Percentiles rank a stretch among this genome's conserved stretches.
Evolutionary conservation across 2,888 invertebrate species (phyloP).

Genomic region (Ophioninae sp.): DNA sequence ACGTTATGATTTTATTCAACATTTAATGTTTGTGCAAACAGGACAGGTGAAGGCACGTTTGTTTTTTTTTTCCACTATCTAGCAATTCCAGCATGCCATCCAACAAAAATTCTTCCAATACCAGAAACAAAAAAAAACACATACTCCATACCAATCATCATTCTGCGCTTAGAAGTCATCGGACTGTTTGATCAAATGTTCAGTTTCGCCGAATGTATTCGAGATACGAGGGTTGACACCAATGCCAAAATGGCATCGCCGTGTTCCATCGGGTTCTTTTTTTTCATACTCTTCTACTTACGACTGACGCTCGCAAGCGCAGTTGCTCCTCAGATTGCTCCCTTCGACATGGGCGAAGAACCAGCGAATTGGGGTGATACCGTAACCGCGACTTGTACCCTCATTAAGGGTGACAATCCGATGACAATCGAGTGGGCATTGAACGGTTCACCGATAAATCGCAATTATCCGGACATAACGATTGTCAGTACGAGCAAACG

Average conservation of each 20-base stretch:
- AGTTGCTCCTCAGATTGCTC: slow-evolving; percentile 89
- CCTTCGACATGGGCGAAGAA: slow-evolving; percentile 86
- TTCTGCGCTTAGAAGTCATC: background rate
- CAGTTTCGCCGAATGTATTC: background rate
- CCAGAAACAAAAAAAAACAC: slow-evolving; percentile 6
- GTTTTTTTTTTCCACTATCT: slow-evolving; percentile 53
- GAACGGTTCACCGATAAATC: slow-evolving; percentile 84
- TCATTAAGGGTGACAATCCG: slow-evolving; percentile 90
- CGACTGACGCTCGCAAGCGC: slow-evolving; percentile 65
- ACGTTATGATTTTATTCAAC: slow-evolving; percentile 35
- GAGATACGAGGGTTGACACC: background rate
- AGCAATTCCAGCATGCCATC: slow-evolving; percentile 51
- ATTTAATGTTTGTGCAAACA: slow-evolving; percentile 36
- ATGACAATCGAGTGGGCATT: slow-evolving; percentile 89
- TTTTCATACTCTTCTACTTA: background rate
- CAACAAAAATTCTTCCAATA: slow-evolving; percentile 13
- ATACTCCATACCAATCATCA: background rate
- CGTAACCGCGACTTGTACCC: slow-evolving; percentile 86
- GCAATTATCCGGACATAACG: slow-evolving; percentile 71
- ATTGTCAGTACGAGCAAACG: slow-evolving; percentile 80
- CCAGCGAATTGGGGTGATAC: slow-evolving; percentile 86
- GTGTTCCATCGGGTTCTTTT: background rate
- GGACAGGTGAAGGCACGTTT: slow-evolving; percentile 50
- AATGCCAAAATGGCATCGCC: background rate
- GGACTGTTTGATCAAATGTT: background rate